These are phyloP conservation scores for Athene cunicularia DNA, from an alignment of 2,113 vertebrate species.

Conservation along the genomic window DNA sequence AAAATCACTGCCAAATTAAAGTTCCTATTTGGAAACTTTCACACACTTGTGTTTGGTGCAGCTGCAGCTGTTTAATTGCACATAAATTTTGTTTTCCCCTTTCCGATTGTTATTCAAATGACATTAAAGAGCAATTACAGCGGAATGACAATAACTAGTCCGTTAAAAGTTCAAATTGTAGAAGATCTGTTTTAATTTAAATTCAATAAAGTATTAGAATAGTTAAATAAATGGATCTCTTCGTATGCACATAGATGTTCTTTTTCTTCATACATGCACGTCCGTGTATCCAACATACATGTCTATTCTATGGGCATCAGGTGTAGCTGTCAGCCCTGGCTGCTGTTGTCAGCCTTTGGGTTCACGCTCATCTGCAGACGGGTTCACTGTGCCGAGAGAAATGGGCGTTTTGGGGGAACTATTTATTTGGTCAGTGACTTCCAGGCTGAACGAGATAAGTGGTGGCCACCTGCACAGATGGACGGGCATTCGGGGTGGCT, in stretches of 20 bases:
- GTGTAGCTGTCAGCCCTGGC: neutral
- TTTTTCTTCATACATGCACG: neutral
- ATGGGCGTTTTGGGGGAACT: neutral
- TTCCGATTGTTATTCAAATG: constrained; percentile 61
- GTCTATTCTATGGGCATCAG: neutral
- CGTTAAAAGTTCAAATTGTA: constrained; percentile 48
- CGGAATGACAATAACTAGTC: constrained; percentile 49
- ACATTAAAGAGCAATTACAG: constrained; percentile 59
- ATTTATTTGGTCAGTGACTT: neutral
- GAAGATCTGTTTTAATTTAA: constrained; percentile 56
- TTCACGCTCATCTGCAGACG: neutral
- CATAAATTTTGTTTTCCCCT: constrained; percentile 68
- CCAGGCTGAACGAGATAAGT: neutral
- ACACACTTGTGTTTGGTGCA: constrained; percentile 64
- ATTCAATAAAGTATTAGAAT: constrained; percentile 35
- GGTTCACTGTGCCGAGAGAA: accelerated
- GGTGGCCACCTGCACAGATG: neutral
- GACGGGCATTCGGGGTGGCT: accelerated
- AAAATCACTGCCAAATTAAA: constrained; percentile 68
- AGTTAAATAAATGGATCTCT: neutral
- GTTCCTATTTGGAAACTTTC: constrained; percentile 69
- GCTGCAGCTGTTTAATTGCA: constrained; percentile 72
- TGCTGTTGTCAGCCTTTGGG: neutral
- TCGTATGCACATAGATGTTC: neutral
- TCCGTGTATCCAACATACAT: accelerated